Base-by-base conservation (phyloP, 1,140 invertebrate species). In the Caerostris darwini region DNA sequence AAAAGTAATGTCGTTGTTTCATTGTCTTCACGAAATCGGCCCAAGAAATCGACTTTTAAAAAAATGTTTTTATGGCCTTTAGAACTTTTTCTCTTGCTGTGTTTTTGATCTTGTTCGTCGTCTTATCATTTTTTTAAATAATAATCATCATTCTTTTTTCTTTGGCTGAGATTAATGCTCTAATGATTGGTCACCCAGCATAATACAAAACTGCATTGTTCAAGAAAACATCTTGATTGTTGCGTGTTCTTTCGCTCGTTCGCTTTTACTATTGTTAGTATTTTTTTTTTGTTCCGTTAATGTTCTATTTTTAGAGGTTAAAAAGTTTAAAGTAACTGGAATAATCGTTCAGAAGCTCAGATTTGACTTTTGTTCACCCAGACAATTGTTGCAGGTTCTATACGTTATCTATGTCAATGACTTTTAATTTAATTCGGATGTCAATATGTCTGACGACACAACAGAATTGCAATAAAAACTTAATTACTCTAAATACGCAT, bases 161-260 rank as follows among this genome's bases (percentile, higher is more conserved):
- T 71, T 17, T 71, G n/a, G 19, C 17, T 59, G 67, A 54, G 88
- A 90, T 90, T 90, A 90, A 90, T 58, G 88, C 67, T 69, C 88
- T 71, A 71, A 59, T 81, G 71, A 81, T 91, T 91, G 90, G 90
- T 59, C 77, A 91, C 58, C 57, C 71, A 59, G 53, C 58, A n/a
- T 91, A 71, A 91, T 91, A 91, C 90, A 91, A 91, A 91, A 91
- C 90, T 91, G 54, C 90, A 91, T 91, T 91, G 90, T 91, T 91
- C 77, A 6, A 81, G 54, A 59, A 91, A 59, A 50, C 90, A 81
- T 88, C 86, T 64, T 64, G 86, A 64, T 64, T 64, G 61, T 88
- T 88, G 86, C 86, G 86, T 88, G 86, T 57, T 64, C 59, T 61
- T 54, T 57, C 56, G 14, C 59, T 64, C 59, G 10, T 54, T 83